phyloP scores from a whole-genome alignment of 1,140 invertebrate species.

The Calosoma granatense region DNA sequence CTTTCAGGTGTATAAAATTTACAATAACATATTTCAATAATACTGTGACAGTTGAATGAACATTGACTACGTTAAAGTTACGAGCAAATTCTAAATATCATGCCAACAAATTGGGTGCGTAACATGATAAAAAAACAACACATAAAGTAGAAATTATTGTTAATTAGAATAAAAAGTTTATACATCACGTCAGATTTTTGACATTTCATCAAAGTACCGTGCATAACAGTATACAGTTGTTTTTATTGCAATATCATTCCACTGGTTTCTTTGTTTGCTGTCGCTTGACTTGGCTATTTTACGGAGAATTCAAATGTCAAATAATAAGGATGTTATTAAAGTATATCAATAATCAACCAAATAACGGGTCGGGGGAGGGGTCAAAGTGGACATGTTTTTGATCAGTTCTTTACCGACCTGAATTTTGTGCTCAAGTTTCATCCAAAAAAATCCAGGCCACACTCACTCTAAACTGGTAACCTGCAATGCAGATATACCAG shows the following conservation, averaged over 20 bases:
- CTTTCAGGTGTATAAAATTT: slow-evolving; percentile 11
- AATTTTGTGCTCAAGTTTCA: slow-evolving; percentile 22
- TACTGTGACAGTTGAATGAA: background rate
- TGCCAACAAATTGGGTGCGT: background rate
- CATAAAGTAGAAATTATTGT: background rate
- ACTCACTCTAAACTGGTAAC: slow-evolving; percentile 29
- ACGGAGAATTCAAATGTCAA: background rate
- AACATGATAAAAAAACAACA: background rate
- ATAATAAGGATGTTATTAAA: background rate
- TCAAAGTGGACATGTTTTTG: background rate
- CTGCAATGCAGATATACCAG: slow-evolving; percentile 35
- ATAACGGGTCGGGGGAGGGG: background rate
- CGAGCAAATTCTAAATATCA: too few relatives aligned
- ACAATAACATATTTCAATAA: slow-evolving; percentile 3
- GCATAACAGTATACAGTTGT: too few relatives aligned
- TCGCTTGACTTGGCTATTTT: background rate
- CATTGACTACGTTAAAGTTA: background rate
- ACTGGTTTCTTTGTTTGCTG: background rate
- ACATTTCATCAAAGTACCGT: too few relatives aligned
- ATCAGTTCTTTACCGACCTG: slow-evolving; percentile 22
- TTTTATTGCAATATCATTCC: background rate
- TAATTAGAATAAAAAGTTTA: background rate
- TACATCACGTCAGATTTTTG: background rate
- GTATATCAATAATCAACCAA: background rate
- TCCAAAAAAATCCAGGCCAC: slow-evolving; percentile 28